Evolutionary conservation across 2,888 invertebrate species (phyloP), one percentile per base, ranked within the genome.

Genomic region (Zygogramma bicolorata): DNA sequence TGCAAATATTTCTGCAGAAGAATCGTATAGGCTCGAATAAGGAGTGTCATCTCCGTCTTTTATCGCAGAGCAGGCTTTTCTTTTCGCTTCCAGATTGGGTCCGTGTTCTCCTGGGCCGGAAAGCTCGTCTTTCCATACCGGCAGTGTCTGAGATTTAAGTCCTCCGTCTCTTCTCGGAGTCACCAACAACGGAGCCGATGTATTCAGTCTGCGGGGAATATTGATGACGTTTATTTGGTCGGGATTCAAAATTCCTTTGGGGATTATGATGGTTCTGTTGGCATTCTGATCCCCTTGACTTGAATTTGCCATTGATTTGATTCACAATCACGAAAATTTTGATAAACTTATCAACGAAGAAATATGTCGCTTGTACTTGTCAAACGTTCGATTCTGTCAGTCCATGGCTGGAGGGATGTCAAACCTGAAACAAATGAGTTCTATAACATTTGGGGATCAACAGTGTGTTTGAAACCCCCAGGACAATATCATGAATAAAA

Each of bases 211-310:
- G 1, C 75, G 76, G 1, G 85, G 85, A 34, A 85, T 83, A 75
- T 84, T 82, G 42, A 85, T 83, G 27, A 85, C 78, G 6, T 84
- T 85, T 3, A 83, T 83, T 71, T 84, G 83, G 7, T 81, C 74
- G n/a, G 84, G 82, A 75, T 84, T 81, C n/a, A 85, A 78, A 75
- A 83, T 77, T 15, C 84, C 85, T 74, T 78, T 80, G 8, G 84
- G 84, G 49, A 84, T 83, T 10, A 84, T 79, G 59, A 84, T 80
- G 65, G 82, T 82, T 71, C 84, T 82, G 13, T 65, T 61, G 5
- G 53, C 29, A 60, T 25, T 63, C 6, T 29, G 49, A 38, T 15
- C 57, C 42, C 15, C 40, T 66, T 38, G 42, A 20, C 20, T 68
- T 15, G 65, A 46, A 58, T 68, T 38, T 57, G 70, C 57, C 70